A percentile compares a stretch with the other conserved stretches of the same genome.
phyloP scores from a whole-genome alignment of 2,888 invertebrate species.

The Blera fallax region DNA sequence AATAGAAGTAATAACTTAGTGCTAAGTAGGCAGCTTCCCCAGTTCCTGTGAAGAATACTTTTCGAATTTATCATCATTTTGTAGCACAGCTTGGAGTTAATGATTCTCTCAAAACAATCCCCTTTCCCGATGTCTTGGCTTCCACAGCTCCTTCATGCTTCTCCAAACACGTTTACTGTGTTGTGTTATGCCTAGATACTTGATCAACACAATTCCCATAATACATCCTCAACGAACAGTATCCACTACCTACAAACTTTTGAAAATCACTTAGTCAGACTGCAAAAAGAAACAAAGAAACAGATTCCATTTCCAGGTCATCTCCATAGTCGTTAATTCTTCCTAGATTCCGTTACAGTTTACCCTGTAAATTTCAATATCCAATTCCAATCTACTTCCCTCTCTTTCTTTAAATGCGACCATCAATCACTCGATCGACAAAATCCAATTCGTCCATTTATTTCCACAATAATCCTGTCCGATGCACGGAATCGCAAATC shows the following conservation, averaged over 20 bases:
- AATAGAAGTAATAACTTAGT: no score
- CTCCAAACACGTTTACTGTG: no score
- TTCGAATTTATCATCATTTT: no score
- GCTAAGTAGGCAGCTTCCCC: no score
- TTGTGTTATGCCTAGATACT: no score
- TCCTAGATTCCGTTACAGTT: conserved; percentile 34
- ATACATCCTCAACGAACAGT: no score
- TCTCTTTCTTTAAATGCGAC: neutral
- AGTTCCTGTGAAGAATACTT: no score
- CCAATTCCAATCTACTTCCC: conserved; percentile 34
- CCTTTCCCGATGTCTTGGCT: no score
- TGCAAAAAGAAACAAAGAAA: neutral
- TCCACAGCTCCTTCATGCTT: no score
- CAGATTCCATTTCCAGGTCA: neutral
- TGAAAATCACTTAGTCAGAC: neutral
- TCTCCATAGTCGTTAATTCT: conserved; percentile 4
- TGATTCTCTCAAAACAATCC: no score
- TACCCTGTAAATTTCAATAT: conserved; percentile 36
- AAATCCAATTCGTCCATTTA: conserved; percentile 64
- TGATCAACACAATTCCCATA: no score
- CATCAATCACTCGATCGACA: conserved; percentile 54
- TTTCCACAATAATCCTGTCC: conserved; percentile 48
- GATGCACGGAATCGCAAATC: conserved; percentile 29
- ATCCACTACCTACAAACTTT: neutral
- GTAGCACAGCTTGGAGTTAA: no score